Evolutionary conservation across 2,888 invertebrate species (phyloP).

Genomic region (Erannis defoliaria): DNA sequence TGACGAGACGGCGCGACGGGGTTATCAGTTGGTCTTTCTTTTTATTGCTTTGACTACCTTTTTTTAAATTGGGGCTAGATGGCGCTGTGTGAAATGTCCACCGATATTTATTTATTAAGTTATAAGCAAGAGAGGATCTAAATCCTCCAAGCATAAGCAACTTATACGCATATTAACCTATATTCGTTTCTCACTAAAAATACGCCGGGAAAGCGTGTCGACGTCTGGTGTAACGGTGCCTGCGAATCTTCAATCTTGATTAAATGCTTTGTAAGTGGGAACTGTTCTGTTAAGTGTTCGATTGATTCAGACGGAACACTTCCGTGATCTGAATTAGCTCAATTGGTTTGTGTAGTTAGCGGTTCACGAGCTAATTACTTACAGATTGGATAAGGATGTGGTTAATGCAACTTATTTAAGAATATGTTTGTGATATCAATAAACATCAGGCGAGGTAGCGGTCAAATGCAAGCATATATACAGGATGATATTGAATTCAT

Average conservation of each 20-base stretch:
- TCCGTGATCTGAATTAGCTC: slow-evolving; percentile 29
- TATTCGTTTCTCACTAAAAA: slow-evolving; percentile 17
- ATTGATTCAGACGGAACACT: slow-evolving; percentile 18
- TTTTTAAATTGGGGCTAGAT: too few relatives aligned
- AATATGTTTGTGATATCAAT: not conserved
- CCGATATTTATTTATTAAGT: too few relatives aligned
- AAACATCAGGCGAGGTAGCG: too few relatives aligned
- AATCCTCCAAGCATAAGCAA: too few relatives aligned
- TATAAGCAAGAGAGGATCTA: too few relatives aligned
- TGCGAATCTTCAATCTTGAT: slow-evolving; percentile 35
- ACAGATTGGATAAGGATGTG: slow-evolving; percentile 11
- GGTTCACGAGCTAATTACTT: slow-evolving; percentile 19
- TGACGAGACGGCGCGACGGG: too few relatives aligned
- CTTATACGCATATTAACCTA: slow-evolving; percentile 3
- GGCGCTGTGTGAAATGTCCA: too few relatives aligned
- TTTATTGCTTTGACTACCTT: too few relatives aligned
- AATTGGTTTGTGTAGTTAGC: slow-evolving; percentile 6
- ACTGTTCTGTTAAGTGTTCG: slow-evolving; percentile 23
- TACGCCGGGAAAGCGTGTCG: slow-evolving; percentile 20
- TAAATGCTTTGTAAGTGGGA: slow-evolving; percentile 23
- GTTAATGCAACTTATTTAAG: slow-evolving; percentile 5
- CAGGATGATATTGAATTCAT: too few relatives aligned
- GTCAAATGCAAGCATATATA: not conserved
- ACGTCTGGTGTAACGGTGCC: slow-evolving; percentile 18
- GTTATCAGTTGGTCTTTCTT: too few relatives aligned